Percentiles rank a stretch among this genome's conserved stretches.
Conservation (phyloP, 2,888 invertebrate species). For the Leuctra nigra region DNA sequence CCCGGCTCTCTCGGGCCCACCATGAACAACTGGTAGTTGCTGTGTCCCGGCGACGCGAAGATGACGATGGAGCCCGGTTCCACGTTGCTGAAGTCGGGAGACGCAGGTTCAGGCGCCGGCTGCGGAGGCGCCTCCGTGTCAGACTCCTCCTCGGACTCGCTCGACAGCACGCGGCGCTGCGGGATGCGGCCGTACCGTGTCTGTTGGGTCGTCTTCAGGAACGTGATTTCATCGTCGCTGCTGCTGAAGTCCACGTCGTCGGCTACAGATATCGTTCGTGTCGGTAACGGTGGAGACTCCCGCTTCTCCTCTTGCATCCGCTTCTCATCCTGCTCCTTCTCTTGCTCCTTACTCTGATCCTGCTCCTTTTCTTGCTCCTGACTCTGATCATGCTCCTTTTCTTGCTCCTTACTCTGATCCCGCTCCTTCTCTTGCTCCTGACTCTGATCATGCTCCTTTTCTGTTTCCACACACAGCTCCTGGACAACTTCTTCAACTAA, state of each 20-base stretch:
- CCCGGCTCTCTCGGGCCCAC: slow-evolving; percentile 12
- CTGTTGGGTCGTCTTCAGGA: neutral
- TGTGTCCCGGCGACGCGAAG: slow-evolving; percentile 20
- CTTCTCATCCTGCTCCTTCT: neutral
- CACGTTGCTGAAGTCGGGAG: slow-evolving; percentile 18
- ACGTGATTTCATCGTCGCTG: slow-evolving; percentile 2
- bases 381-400: too few relatives aligned
- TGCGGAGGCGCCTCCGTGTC: neutral
- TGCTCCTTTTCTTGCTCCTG: slow-evolving; percentile 5
- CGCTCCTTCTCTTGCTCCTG: too few relatives aligned
- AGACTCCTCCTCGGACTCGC: neutral
- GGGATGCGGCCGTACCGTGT: slow-evolving; percentile 9
- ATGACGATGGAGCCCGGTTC: slow-evolving; percentile 26
- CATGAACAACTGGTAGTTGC: slow-evolving; percentile 24
- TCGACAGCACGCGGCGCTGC: neutral
- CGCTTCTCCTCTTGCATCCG: neutral
- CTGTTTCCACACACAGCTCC: too few relatives aligned
- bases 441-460: too few relatives aligned
- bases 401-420: too few relatives aligned
- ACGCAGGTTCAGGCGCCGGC: neutral
- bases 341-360: neutral
- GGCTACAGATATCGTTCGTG: neutral
- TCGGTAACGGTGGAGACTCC: too few relatives aligned
- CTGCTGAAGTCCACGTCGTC: neutral
- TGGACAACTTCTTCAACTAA: too few relatives aligned